These are phyloP conservation scores for Turdus rufiventris DNA, from an alignment of 2,113 vertebrate genomes.

Conservation along the genomic window DNA sequence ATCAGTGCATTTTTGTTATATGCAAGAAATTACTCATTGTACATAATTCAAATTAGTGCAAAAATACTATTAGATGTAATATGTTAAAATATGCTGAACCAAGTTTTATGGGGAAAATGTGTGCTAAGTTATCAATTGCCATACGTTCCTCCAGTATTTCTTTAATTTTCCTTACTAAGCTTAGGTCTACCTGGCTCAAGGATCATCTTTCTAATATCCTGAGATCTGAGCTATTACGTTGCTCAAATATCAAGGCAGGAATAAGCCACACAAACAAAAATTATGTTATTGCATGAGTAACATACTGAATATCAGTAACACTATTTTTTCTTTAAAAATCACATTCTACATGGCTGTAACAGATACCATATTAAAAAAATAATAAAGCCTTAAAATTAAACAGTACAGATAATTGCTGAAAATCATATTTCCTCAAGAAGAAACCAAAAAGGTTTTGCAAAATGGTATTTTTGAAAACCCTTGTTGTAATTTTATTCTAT, in stretches of 20 bases:
- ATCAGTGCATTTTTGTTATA: neutral
- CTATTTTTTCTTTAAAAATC: neutral
- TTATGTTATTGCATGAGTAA: neutral
- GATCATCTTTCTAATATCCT: neutral
- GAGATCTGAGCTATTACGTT: neutral
- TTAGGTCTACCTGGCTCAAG: neutral
- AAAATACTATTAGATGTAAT: neutral
- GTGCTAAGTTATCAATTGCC: neutral
- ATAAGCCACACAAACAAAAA: neutral
- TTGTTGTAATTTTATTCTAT: neutral
- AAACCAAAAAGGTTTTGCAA: neutral
- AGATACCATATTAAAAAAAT: neutral
- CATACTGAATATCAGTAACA: neutral
- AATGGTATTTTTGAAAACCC: neutral
- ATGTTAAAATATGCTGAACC: neutral
- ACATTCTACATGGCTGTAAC: neutral
- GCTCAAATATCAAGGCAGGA: neutral
- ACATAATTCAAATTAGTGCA: neutral
- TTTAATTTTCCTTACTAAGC: neutral
- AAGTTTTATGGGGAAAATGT: neutral
- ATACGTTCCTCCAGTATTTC: neutral
- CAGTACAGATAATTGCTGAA: neutral
- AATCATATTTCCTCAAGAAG: neutral
- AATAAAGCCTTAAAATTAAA: neutral
- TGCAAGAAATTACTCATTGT: neutral